Evolutionary conservation across 2,113 vertebrate genomes (phyloP).

Genomic region (Aptenodytes patagonicus): DNA sequence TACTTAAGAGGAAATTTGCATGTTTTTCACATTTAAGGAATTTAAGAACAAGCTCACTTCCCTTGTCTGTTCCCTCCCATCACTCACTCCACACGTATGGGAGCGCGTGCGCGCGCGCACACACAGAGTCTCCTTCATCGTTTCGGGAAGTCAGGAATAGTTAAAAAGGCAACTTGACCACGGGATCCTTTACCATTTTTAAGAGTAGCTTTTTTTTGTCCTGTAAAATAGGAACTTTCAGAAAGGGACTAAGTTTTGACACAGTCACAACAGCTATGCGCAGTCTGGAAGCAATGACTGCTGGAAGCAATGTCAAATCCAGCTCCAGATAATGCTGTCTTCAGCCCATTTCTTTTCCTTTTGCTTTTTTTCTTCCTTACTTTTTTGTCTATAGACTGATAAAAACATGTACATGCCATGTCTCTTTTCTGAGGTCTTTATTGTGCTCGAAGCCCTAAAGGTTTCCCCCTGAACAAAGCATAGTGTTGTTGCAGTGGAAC

Average conservation of each 20-base stretch:
- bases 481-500: not conserved
- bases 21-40: not conserved
- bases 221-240: not conserved
- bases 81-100: not conserved
- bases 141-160: not conserved
- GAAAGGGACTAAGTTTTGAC: not conserved
- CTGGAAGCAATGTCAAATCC: not conserved
- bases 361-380: not conserved
- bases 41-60: not conserved
- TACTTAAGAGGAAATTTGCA: not conserved
- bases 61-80: not conserved
- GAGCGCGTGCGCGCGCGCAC: rapidly evolving
- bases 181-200: not conserved
- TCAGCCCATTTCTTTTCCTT: not conserved
- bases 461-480: constrained; percentile 6
- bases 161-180: not conserved
- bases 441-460: not conserved
- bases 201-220: not conserved
- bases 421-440: not conserved
- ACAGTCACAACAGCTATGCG: not conserved
- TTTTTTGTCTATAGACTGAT: not conserved
- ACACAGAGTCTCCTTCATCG: not conserved
- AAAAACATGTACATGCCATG: not conserved
- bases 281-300: not conserved
- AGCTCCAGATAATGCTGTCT: not conserved